Percentiles rank a stretch among this genome's conserved stretches.
Conservation (phyloP, 2,113 vertebrate genomes). For the Bucco capensis region DNA sequence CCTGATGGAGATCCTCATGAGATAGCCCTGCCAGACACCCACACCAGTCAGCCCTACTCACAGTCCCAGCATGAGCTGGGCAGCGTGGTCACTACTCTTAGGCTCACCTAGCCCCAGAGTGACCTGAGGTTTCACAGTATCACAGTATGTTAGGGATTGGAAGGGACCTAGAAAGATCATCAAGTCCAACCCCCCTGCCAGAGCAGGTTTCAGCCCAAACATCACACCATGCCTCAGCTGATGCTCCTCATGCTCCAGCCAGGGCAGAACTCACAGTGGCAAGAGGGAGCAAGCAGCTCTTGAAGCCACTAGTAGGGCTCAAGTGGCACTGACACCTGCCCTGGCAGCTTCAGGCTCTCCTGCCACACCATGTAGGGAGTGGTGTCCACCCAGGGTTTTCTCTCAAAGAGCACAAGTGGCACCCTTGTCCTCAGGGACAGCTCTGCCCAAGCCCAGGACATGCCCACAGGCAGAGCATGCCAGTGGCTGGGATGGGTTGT, state of each 20-base stretch:
- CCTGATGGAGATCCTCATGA: background rate
- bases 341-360: rapidly evolving
- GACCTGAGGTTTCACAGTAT: background rate
- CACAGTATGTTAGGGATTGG: too few relatives aligned
- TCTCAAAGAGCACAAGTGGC: background rate
- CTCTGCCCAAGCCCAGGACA: background rate
- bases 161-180: too few relatives aligned
- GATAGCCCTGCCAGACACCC: background rate
- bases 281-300: background rate
- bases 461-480: background rate
- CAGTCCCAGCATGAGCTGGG: background rate
- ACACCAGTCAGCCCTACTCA: background rate
- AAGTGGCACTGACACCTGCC: background rate
- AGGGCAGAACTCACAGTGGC: background rate
- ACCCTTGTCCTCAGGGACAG: background rate
- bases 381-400: rapidly evolving
- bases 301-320: background rate
- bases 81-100: background rate
- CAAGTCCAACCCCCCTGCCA: too few relatives aligned
- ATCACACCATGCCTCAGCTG: background rate
- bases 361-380: rapidly evolving
- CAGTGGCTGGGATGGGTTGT: rapidly evolving
- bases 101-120: background rate
- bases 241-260: rapidly evolving
- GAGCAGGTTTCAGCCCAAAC: background rate